These are phyloP conservation scores for Forficula auricularia DNA, from an alignment of 1,140 invertebrate genomes.

Conservation along the genomic window DNA sequence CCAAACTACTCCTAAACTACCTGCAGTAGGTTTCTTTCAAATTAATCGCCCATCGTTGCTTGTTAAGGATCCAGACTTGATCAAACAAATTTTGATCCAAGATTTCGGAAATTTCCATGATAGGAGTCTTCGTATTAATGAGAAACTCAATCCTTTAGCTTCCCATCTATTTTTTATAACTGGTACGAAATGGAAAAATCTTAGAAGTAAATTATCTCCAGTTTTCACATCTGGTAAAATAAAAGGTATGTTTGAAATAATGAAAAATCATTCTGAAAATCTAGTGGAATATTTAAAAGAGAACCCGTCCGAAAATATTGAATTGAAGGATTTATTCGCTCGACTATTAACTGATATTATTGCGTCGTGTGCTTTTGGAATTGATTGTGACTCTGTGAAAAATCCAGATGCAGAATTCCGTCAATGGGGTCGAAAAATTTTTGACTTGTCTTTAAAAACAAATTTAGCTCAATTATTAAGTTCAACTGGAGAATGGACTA, in stretches of 20 bases:
- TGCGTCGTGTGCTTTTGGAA: slow-evolving; percentile 20
- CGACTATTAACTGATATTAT: slow-evolving; percentile 17
- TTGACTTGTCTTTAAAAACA: slow-evolving; percentile 16
- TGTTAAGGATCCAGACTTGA: slow-evolving; percentile 35
- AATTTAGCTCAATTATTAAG: slow-evolving; percentile 13
- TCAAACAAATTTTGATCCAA: slow-evolving; percentile 38
- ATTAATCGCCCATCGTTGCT: slow-evolving; percentile 26
- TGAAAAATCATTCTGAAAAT: neutral
- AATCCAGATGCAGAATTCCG: slow-evolving; percentile 21
- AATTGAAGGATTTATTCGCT: slow-evolving; percentile 4
- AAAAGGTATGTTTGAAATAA: slow-evolving; percentile 20
- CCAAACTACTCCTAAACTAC: slow-evolving; percentile 10
- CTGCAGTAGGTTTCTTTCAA: slow-evolving; percentile 21
- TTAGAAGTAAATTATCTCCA: slow-evolving; percentile 27
- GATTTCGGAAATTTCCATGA: slow-evolving; percentile 35
- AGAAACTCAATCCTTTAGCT: slow-evolving; percentile 25
- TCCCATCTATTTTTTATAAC: slow-evolving; percentile 15
- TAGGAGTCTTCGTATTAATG: slow-evolving; percentile 26
- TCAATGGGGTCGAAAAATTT: slow-evolving; percentile 17
- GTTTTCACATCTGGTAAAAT: slow-evolving; percentile 30
- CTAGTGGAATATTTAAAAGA: neutral
- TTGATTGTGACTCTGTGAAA: slow-evolving; percentile 18
- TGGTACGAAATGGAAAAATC: slow-evolving; percentile 25
- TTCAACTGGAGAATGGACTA: slow-evolving; percentile 14
- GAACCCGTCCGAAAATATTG: neutral